phyloP scores from a whole-genome alignment of 2,113 vertebrate genomes.

The Sula dactylatra region DNA sequence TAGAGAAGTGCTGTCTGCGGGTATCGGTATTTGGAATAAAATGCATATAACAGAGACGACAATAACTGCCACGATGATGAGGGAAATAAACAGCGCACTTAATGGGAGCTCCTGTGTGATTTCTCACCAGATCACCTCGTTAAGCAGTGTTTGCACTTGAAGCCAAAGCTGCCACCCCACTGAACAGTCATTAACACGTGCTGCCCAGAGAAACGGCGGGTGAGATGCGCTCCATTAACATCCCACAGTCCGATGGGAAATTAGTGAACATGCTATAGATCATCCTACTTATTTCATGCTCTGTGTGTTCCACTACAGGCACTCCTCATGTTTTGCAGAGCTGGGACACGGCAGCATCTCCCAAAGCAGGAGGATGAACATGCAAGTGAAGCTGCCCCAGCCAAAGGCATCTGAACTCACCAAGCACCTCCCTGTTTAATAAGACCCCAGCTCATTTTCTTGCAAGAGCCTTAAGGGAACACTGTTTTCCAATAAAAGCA shows the following conservation, averaged over 20 bases:
- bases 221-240: fast-evolving
- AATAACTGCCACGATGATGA: too few species aligned
- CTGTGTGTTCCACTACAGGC: fast-evolving
- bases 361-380: neutral
- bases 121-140: neutral
- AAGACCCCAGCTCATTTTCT: neutral
- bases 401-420: neutral
- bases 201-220: fast-evolving
- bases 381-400: neutral
- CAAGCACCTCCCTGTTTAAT: neutral
- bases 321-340: neutral
- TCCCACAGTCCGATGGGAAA: too few species aligned
- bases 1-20: fast-evolving
- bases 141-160: neutral
- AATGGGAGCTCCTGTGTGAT: neutral
- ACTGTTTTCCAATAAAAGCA: neutral
- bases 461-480: neutral
- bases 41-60: fast-evolving
- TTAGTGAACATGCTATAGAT: fast-evolving
- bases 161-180: neutral
- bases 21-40: fast-evolving
- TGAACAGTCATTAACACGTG: fast-evolving
- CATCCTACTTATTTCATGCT: neutral
- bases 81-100: fast-evolving
- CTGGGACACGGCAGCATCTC: neutral